These are phyloP conservation scores for Gobiocypris rarus DNA, from an alignment of 2,113 vertebrate genomes.

Conservation along the genomic window DNA sequence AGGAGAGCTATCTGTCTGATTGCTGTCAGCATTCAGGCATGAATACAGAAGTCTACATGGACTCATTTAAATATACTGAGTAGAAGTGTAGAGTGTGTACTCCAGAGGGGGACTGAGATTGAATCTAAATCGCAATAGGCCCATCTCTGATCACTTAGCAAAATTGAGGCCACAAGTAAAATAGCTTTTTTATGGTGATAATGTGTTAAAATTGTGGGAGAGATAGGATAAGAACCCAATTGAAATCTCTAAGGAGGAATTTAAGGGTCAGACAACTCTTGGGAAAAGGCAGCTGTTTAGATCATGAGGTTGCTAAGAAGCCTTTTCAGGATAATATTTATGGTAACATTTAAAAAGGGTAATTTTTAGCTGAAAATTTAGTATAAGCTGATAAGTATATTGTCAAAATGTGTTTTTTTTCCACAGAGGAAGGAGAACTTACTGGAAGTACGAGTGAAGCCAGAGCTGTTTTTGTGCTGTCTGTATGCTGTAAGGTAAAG, in stretches of 20 bases:
- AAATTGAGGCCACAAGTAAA: slow-evolving; percentile 9
- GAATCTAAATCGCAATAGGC: neutral
- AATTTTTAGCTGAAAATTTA: neutral
- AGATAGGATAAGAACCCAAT: neutral
- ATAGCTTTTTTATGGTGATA: neutral
- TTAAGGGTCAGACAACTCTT: slow-evolving; percentile 18
- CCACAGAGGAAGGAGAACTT: slow-evolving; percentile 68
- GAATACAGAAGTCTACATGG: neutral
- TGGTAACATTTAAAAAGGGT: slow-evolving; percentile 6
- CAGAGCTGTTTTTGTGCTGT: slow-evolving; percentile 95
- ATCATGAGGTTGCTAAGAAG: neutral
- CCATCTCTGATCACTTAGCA: slow-evolving; percentile 1
- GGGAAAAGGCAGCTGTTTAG: slow-evolving; percentile 1
- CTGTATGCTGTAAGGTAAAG: slow-evolving; percentile 93
- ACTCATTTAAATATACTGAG: slow-evolving; percentile 14
- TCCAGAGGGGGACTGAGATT: slow-evolving; percentile 10
- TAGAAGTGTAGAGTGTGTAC: neutral
- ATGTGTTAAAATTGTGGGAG: neutral
- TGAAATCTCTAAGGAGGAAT: slow-evolving; percentile 25
- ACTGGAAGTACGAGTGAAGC: slow-evolving; percentile 97
- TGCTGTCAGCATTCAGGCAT: slow-evolving; percentile 1
- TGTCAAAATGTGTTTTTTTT: neutral
- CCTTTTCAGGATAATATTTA: slow-evolving; percentile 5
- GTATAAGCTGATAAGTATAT: neutral
- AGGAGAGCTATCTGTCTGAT: slow-evolving; percentile 26